Percentiles rank a stretch among this genome's conserved stretches.
Conservation (phyloP, 1,140 invertebrate species). For the Aphis gossypii region DNA sequence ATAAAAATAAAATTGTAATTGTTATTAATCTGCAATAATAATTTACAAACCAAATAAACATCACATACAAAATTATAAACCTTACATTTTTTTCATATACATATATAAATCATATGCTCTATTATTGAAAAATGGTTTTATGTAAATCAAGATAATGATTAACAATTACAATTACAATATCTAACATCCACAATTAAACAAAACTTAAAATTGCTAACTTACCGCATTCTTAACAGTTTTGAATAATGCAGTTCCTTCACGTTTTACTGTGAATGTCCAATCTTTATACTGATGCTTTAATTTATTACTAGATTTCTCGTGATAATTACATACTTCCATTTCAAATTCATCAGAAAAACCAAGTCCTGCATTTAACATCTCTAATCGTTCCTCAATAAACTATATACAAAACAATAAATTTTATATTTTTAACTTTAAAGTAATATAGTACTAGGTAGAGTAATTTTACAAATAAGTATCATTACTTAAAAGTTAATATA, state of each 20-base stretch:
- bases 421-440: too few species aligned
- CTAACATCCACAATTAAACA: not conserved
- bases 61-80: not conserved
- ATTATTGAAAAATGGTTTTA: not conserved
- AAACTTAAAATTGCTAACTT: slow-evolving; percentile 60
- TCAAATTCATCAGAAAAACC: slow-evolving; percentile 96
- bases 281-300: slow-evolving; percentile 82
- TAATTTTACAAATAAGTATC: not conserved
- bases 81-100: too few species aligned
- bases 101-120: not conserved
- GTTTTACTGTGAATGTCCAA: slow-evolving; percentile 72
- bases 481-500: not conserved
- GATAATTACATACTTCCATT: slow-evolving; percentile 84
- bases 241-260: slow-evolving; percentile 75
- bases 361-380: slow-evolving; percentile 85
- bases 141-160: not conserved
- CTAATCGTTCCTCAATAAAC: slow-evolving; percentile 92
- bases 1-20: not conserved
- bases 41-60: not conserved
- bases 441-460: not conserved
- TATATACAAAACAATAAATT: slow-evolving; percentile 64
- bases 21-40: not conserved
- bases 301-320: slow-evolving; percentile 80
- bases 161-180: not conserved
- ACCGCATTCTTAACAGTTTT: slow-evolving; percentile 80